These are phyloP conservation scores for Cathartes aura DNA, from an alignment of 2,113 vertebrate genomes.

Conservation along the genomic window DNA sequence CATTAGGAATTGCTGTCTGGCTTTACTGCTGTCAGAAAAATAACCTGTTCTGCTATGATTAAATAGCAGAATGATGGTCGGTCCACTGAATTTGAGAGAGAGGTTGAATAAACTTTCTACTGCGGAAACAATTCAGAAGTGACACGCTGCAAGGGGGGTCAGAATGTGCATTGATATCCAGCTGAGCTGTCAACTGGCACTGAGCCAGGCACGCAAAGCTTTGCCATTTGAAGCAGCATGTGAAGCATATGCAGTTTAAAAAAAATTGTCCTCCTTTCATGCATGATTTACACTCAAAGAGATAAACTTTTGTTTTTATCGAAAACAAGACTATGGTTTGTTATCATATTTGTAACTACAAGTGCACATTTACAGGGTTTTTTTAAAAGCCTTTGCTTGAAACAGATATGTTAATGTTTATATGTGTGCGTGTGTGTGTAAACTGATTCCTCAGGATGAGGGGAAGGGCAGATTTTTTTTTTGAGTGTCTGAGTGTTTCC, in stretches of 20 bases:
- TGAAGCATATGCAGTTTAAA: constrained; percentile 82
- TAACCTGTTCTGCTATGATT: constrained; percentile 85
- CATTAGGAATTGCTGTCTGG: constrained; percentile 87
- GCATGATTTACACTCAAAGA: constrained; percentile 76
- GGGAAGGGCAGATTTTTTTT: background rate
- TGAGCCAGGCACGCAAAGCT: constrained; percentile 89
- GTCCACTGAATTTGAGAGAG: constrained; percentile 83
- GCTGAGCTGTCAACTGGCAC: constrained; percentile 93
- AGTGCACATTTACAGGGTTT: background rate
- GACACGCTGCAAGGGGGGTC: constrained; percentile 85
- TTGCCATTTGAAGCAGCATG: constrained; percentile 79
- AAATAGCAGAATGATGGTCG: constrained; percentile 85
- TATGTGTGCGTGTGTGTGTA: background rate
- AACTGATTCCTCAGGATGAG: background rate
- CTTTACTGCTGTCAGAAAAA: constrained; percentile 91
- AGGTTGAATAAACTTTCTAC: constrained; percentile 97
- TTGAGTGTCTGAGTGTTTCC: background rate
- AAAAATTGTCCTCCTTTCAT: constrained; percentile 80
- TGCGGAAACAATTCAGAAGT: constrained; percentile 91
- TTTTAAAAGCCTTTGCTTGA: constrained; percentile 32
- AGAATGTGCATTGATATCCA: constrained; percentile 90
- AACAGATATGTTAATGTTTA: constrained; percentile 30
- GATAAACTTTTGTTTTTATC: constrained; percentile 49
- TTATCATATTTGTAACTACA: constrained; percentile 30
- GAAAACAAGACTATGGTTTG: constrained; percentile 33